phyloP scores from a whole-genome alignment of 1,140 invertebrate species.

The Solenopsis invicta region DNA sequence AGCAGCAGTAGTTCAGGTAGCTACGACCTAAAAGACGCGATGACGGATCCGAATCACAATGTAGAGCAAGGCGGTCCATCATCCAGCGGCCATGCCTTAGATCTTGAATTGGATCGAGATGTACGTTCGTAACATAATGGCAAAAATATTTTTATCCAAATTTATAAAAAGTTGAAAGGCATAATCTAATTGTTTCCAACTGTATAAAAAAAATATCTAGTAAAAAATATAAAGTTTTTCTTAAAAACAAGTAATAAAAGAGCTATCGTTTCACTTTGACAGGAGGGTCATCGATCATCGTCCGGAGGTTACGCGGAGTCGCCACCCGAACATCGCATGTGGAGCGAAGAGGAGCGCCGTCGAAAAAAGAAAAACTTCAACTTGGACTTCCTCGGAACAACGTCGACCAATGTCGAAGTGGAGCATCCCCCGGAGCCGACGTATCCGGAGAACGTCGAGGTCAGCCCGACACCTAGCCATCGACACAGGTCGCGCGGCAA shows the following conservation, averaged over 20 bases:
- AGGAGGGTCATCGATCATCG: conserved; percentile 90
- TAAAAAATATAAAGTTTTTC: background rate
- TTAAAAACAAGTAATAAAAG: background rate
- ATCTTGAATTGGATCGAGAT: conserved; percentile 81
- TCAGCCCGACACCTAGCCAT: conserved; percentile 86
- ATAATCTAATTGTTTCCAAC: background rate
- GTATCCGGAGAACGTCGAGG: conserved; percentile 86
- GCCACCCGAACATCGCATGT: conserved; percentile 89
- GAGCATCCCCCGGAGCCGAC: conserved; percentile 76
- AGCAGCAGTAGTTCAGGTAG: conserved; percentile 88
- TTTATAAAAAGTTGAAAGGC: background rate
- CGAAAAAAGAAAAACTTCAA: conserved; percentile 90
- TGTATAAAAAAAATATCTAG: background rate
- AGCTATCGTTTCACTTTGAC: background rate
- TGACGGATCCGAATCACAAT: conserved; percentile 80
- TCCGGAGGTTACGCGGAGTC: conserved; percentile 94
- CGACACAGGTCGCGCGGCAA: conserved; percentile 86
- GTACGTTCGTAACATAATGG: conserved; percentile 73
- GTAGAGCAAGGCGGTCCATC: conserved; percentile 71
- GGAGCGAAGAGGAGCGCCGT: conserved; percentile 90
- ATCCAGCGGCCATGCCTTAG: conserved; percentile 76
- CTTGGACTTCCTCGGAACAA: conserved; percentile 89
- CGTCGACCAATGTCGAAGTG: conserved; percentile 85
- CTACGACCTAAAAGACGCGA: conserved; percentile 85
- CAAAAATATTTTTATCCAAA: conserved; percentile 2